phyloP scores from a whole-genome alignment of 2,888 invertebrate genomes.

The Eupsilia transversa region DNA sequence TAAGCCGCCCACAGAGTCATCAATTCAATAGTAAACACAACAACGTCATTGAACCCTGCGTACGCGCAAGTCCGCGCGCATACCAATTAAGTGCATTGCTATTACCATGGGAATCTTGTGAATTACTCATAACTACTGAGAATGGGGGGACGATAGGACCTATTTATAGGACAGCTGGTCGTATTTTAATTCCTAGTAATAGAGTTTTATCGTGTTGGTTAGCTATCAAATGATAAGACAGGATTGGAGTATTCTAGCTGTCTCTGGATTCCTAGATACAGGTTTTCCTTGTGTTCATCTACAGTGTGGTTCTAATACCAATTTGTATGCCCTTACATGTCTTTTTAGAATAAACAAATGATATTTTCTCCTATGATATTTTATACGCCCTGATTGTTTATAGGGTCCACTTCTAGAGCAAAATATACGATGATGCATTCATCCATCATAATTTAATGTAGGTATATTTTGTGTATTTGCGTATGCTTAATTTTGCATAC shows the following conservation, averaged over 20 bases:
- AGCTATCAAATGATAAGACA: constrained; percentile 23
- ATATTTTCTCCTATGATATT: not conserved
- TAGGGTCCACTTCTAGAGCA: no score
- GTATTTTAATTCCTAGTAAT: constrained; percentile 30
- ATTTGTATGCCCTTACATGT: not conserved
- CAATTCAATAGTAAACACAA: constrained; percentile 48
- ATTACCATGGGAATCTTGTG: constrained; percentile 76
- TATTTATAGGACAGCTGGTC: constrained; percentile 36
- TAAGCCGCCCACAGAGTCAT: constrained; percentile 20
- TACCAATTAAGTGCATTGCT: constrained; percentile 83
- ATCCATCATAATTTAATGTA: no score
- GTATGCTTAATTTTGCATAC: no score
- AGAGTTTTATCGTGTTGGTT: constrained; percentile 7
- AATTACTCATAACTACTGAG: constrained; percentile 59
- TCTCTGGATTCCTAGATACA: constrained; percentile 24
- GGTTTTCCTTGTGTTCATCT: constrained; percentile 20
- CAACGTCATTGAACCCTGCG: constrained; percentile 76
- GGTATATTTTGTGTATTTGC: no score
- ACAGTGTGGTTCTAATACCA: not conserved
- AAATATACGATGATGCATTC: no score
- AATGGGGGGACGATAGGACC: constrained; percentile 14
- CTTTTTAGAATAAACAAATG: not conserved
- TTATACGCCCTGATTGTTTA: no score
- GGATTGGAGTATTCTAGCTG: constrained; percentile 1
- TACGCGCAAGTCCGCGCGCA: constrained; percentile 75